Evolutionary conservation across 2,888 invertebrate genomes (phyloP).

Genomic region (Gymnosoma rotundatum): DNA sequence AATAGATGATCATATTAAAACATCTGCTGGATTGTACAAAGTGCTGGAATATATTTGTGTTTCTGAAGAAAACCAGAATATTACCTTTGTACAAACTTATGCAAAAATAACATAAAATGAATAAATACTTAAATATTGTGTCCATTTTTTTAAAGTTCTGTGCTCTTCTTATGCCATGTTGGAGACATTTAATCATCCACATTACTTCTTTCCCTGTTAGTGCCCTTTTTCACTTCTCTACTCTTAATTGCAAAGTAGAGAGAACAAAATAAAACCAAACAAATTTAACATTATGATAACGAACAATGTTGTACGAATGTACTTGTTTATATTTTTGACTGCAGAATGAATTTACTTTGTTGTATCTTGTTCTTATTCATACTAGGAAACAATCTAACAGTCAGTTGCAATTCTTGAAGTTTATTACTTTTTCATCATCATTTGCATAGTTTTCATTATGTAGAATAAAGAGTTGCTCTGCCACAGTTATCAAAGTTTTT

Average conservation of each 20-base stretch:
- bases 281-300: conserved; percentile 55
- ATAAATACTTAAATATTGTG: too few relatives aligned
- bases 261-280: conserved; percentile 6
- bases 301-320: conserved; percentile 27
- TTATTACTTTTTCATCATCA: conserved; percentile 27
- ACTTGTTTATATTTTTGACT: conserved; percentile 1
- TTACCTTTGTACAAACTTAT: too few relatives aligned
- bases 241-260: conserved; percentile 40
- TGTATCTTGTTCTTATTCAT: neutral
- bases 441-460: conserved; percentile 23
- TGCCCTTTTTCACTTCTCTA: neutral
- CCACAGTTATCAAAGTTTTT: conserved; percentile 24
- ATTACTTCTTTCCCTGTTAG: conserved; percentile 60
- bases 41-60: too few relatives aligned
- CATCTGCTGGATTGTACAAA: too few relatives aligned
- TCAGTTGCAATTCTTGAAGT: conserved; percentile 24
- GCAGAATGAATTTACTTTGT: conserved; percentile 4
- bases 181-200: conserved; percentile 71
- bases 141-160: conserved; percentile 14
- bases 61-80: too few relatives aligned
- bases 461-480: conserved; percentile 1
- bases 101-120: too few relatives aligned
- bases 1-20: too few relatives aligned
- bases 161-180: conserved; percentile 52
- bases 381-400: conserved; percentile 1